Evolutionary conservation across 2,113 vertebrate species (phyloP), one percentile per base, ranked within the genome.

Genomic region (Platichthys flesus): DNA sequence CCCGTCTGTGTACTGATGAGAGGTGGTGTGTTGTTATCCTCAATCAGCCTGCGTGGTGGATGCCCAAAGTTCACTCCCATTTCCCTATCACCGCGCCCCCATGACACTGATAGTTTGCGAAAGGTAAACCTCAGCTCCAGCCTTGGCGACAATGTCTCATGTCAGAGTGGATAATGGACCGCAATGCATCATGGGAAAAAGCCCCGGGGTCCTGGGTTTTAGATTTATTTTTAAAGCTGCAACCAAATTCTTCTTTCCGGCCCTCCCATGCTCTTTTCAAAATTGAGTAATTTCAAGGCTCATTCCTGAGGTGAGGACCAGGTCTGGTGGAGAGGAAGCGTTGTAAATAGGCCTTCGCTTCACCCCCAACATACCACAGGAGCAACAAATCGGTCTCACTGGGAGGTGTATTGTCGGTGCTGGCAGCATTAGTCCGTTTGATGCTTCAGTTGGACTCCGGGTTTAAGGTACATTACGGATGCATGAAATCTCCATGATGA

Each of bases 271-370:
- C 80, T 76, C 18, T 79, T 76, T 84, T 55, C 70, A 42, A 91
- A 81, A 82, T 85, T 54, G 79, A 83, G 87, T 90, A 72, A 93
- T 92, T 93, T 92, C 88, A 93, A 85, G 86, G 88, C 85, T 89
- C 79, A 81, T 89, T 92, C 82, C 79, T 76, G 80, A 71, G 83
- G 83, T 89, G 82, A 76, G 66, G 63, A 71, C 67, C 35, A 7
- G 85, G 74, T 70, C 80, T 76, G 75, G 31, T 83, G 57, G 80
- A 84, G 67, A 72, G 76, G 79, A 69, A 75, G 82, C 60, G 55
- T 75, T 61, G 75, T 73, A 80, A 83, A 90, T 76, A 88, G 68
- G 51, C 74, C 57, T 57, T 54, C 13, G 40, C 73, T 87, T 80
- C 40, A 66, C 70, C 57, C 6, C 57, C 64, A 65, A 61, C 74